phyloP scores from a whole-genome alignment of 2,797 vertebrate genomes.

The Acrossocheilus wenchowensis region DNA sequence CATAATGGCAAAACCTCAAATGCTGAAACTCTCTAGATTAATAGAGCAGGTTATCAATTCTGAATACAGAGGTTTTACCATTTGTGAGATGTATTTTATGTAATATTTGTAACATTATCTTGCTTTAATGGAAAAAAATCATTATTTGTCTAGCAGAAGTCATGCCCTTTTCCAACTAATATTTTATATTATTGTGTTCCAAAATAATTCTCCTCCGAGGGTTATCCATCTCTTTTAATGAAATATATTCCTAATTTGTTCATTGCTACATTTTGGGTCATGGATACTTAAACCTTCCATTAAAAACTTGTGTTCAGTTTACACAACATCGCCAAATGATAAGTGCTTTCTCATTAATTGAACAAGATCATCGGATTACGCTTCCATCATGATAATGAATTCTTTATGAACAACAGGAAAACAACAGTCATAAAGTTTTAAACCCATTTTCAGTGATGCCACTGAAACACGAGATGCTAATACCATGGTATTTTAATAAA shows the following conservation, averaged over 20 bases:
- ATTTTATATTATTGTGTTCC: constrained; percentile 12
- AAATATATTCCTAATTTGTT: constrained; percentile 7
- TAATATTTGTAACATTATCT: background rate
- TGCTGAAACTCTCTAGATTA: background rate
- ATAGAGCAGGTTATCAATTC: background rate
- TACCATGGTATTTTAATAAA: background rate
- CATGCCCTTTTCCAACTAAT: background rate
- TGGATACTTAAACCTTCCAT: constrained; percentile 32
- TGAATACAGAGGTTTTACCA: background rate
- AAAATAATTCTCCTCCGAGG: background rate
- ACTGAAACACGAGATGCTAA: background rate
- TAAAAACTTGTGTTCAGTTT: constrained; percentile 19
- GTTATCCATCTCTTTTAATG: constrained; percentile 17
- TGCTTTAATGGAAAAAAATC: background rate
- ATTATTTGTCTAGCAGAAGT: constrained; percentile 1
- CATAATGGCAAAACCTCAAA: background rate
- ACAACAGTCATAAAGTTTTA: background rate
- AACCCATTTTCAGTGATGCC: background rate
- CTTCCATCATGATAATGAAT: constrained; percentile 23
- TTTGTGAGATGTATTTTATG: background rate
- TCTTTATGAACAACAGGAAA: background rate
- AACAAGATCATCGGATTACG: background rate
- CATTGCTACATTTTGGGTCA: constrained; percentile 23
- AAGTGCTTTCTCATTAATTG: constrained; percentile 35
- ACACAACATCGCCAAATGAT: constrained; percentile 21